Evolutionary conservation across 2,113 vertebrate genomes (phyloP).

Genomic region (Pteronura brasiliensis): DNA sequence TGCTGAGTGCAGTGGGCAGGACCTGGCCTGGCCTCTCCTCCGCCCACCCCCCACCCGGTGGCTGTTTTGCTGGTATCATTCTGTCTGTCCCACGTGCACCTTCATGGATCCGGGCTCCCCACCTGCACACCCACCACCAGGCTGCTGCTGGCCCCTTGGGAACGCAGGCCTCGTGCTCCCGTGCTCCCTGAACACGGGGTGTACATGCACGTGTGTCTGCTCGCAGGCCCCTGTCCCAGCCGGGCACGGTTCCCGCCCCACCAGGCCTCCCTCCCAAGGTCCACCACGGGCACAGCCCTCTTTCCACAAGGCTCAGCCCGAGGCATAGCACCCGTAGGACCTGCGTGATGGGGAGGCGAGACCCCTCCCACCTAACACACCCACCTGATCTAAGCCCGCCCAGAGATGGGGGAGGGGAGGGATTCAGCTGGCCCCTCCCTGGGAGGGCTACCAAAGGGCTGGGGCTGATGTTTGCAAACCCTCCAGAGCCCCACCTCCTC

Average conservation of each 20-base stretch:
- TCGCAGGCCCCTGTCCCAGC: accelerated
- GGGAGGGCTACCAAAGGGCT: neutral
- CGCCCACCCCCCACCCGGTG: neutral
- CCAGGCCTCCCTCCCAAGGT: neutral
- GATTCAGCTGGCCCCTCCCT: accelerated
- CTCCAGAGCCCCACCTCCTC: neutral
- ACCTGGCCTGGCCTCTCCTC: accelerated
- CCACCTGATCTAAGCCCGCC: too few species aligned
- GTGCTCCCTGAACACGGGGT: accelerated
- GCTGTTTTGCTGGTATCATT: slow-evolving; percentile 46
- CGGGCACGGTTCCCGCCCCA: neutral
- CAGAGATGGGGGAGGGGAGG: too few species aligned
- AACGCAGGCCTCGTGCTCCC: accelerated
- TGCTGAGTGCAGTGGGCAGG: accelerated
- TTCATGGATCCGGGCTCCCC: neutral
- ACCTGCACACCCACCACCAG: accelerated
- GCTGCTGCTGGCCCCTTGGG: accelerated
- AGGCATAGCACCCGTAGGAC: neutral
- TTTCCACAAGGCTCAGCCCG: neutral
- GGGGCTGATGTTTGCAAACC: neutral
- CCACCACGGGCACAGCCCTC: neutral
- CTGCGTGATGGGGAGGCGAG: accelerated
- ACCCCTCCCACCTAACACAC: neutral
- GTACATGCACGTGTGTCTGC: accelerated
- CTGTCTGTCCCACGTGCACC: slow-evolving; percentile 53